Evolutionary conservation across 92 coral and sea anemone genomes (phyloP).

Genomic region (Zoanthus gigantus): DNA sequence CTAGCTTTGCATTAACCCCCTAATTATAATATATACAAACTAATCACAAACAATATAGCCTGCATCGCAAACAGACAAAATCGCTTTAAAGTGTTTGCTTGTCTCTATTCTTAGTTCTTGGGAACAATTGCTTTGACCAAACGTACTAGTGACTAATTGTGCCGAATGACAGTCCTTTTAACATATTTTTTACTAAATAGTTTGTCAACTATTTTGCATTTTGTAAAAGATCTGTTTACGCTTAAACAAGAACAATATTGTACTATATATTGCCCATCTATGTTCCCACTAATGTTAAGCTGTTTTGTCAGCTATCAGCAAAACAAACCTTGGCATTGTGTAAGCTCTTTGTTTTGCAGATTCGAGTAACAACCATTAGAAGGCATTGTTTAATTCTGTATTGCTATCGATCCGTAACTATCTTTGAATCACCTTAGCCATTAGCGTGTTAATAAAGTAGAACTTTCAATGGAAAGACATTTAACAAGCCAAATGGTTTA

Average conservation of each 20-base stretch:
- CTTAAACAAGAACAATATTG: constrained; percentile 24
- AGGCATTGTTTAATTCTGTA: constrained; percentile 46
- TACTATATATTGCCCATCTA: constrained; percentile 10
- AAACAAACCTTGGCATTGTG: constrained; percentile 44
- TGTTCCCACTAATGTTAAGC: constrained; percentile 24
- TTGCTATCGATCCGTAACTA: constrained; percentile 67
- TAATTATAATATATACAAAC: constrained; percentile 41
- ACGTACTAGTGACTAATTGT: background rate
- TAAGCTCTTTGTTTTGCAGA: constrained; percentile 63
- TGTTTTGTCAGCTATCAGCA: constrained; percentile 24
- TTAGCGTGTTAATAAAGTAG: constrained; percentile 50
- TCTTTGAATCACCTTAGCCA: constrained; percentile 52
- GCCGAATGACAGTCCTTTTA: background rate
- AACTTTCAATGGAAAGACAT: constrained; percentile 27
- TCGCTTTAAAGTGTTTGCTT: background rate
- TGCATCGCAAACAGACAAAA: background rate
- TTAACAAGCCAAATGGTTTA: constrained; percentile 24
- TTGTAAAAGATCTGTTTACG: constrained; percentile 41
- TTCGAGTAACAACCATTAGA: constrained; percentile 67
- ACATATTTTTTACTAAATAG: background rate
- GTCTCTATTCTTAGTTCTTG: background rate
- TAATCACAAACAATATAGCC: background rate
- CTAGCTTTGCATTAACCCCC: constrained; percentile 26
- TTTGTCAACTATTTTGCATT: background rate
- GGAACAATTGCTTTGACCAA: background rate